These are phyloP conservation scores for Lagothrix lagotricha DNA, from an alignment of 2,797 vertebrate species.

Conservation along the genomic window DNA sequence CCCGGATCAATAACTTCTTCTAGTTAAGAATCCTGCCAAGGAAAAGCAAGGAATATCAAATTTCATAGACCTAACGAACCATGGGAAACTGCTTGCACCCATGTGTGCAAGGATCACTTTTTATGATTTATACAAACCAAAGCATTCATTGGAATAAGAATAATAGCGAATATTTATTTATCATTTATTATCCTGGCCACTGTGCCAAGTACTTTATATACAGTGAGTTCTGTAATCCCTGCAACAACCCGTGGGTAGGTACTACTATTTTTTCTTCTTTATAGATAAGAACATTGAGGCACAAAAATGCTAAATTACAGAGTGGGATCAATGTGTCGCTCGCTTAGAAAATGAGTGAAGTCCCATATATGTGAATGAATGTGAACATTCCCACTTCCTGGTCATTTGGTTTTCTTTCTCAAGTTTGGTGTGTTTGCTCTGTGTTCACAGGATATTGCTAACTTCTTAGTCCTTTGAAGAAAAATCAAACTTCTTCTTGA, in stretches of 20 bases:
- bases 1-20: conserved; percentile 71
- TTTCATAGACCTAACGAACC: conserved; percentile 65
- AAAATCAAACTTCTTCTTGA: conserved; percentile 72
- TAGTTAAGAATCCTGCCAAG: conserved; percentile 65
- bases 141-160: conserved; percentile 71
- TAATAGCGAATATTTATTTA: conserved; percentile 63
- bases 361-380: conserved; percentile 69
- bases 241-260: not conserved
- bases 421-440: conserved; percentile 54
- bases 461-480: conserved; percentile 58
- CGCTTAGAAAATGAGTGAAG: conserved; percentile 47
- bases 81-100: conserved; percentile 55
- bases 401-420: conserved; percentile 59
- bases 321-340: conserved; percentile 50
- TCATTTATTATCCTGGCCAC: conserved; percentile 61
- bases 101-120: conserved; percentile 76
- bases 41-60: conserved; percentile 53
- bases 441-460: not conserved
- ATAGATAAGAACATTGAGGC: not conserved
- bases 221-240: conserved; percentile 18
- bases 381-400: conserved; percentile 68
- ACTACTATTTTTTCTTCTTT: conserved; percentile 14
- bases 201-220: conserved; percentile 37
- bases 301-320: conserved; percentile 11
- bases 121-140: conserved; percentile 73